These are phyloP conservation scores for Sinopyrophorus schimmeli DNA, from an alignment of 2,888 invertebrate genomes.

Conservation along the genomic window DNA sequence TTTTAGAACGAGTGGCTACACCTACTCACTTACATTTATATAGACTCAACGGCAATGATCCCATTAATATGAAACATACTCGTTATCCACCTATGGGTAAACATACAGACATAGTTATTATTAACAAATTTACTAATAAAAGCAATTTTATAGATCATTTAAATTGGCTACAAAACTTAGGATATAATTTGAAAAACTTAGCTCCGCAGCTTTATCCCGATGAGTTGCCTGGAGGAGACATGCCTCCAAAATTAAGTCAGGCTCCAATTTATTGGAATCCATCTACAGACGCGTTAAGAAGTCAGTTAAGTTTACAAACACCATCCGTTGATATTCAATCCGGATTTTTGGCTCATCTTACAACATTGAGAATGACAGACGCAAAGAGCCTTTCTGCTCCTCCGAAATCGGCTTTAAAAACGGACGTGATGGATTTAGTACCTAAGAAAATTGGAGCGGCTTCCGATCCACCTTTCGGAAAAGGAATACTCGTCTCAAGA, in stretches of 20 bases:
- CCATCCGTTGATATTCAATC: conserved; percentile 70
- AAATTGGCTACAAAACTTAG: conserved; percentile 82
- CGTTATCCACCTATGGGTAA: conserved; percentile 74
- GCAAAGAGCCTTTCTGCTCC: conserved; percentile 77
- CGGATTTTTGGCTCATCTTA: conserved; percentile 80
- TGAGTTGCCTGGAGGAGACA: conserved; percentile 66
- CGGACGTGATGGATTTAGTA: conserved; percentile 73
- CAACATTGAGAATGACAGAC: conserved; percentile 76
- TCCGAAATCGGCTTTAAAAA: conserved; percentile 77
- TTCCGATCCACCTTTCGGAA: conserved; percentile 87
- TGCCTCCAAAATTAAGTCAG: conserved; percentile 68
- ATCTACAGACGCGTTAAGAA: conserved; percentile 56
- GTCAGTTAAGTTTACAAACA: conserved; percentile 60
- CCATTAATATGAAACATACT: conserved; percentile 80
- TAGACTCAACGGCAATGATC: conserved; percentile 91
- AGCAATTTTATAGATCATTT: conserved; percentile 79
- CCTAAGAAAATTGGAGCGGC: conserved; percentile 79
- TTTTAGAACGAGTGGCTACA: conserved; percentile 76
- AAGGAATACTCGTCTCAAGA: conserved; percentile 82
- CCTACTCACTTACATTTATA: conserved; percentile 87
- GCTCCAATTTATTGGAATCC: conserved; percentile 60
- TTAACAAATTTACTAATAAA: background rate
- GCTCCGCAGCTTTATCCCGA: conserved; percentile 85
- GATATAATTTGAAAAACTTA: conserved; percentile 82
- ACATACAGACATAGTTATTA: conserved; percentile 19